Evolutionary conservation across 1,140 invertebrate genomes (phyloP).

Genomic region (Drosophila sp.): DNA sequence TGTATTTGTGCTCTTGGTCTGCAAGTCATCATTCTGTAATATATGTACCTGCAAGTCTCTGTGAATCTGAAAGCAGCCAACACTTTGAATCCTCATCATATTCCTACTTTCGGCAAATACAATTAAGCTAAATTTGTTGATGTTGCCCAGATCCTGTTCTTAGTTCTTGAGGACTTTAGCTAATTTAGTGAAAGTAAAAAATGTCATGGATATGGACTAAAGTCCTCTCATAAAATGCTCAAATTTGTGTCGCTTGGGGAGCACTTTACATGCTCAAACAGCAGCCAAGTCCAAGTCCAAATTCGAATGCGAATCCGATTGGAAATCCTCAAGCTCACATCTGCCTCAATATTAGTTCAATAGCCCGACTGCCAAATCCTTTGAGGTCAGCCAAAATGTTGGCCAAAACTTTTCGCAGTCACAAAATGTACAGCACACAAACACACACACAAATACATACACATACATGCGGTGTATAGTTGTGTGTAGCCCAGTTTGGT

Average conservation of each 20-base stretch:
- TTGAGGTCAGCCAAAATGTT: slow-evolving; percentile 65
- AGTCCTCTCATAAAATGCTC: slow-evolving; percentile 64
- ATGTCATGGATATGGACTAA: slow-evolving; percentile 33
- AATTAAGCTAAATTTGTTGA: slow-evolving; percentile 15
- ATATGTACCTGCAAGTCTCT: not conserved
- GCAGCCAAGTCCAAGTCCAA: slow-evolving; percentile 31
- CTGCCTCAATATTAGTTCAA: slow-evolving; percentile 70
- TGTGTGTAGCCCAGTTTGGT: slow-evolving; percentile 38
- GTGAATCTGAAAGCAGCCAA: not conserved
- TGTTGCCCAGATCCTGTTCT: not conserved
- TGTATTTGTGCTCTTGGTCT: slow-evolving; percentile 14
- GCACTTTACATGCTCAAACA: slow-evolving; percentile 49
- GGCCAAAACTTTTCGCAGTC: slow-evolving; percentile 39
- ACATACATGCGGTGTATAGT: not conserved
- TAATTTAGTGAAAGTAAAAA: not conserved
- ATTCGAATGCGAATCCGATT: slow-evolving; percentile 12
- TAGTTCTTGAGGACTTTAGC: not conserved
- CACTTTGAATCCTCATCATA: too few relatives aligned
- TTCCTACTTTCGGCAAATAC: not conserved
- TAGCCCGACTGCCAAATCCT: slow-evolving; percentile 66
- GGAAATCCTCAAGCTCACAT: slow-evolving; percentile 33
- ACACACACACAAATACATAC: slow-evolving; percentile 8
- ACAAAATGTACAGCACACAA: slow-evolving; percentile 29
- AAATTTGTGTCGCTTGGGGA: slow-evolving; percentile 71
- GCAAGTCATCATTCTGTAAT: not conserved